These are phyloP conservation scores for Syngnathus scovelli DNA, from an alignment of 2,113 vertebrate species.

Conservation along the genomic window DNA sequence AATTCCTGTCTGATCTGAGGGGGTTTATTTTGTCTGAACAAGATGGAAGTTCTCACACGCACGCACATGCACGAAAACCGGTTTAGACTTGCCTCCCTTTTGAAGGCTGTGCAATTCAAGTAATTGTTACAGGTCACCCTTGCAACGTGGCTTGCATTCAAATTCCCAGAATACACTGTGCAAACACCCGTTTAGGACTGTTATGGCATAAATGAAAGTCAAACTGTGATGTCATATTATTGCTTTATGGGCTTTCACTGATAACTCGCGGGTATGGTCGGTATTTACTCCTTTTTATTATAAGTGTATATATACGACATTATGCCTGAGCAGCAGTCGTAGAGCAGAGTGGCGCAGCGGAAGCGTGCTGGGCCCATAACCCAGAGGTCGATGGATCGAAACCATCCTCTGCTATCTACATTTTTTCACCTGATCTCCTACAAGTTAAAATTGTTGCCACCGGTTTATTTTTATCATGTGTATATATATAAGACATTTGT, in stretches of 20 bases:
- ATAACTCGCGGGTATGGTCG: background rate
- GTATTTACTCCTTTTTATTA: background rate
- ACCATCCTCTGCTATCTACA: conserved; percentile 29
- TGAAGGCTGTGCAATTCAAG: conserved; percentile 46
- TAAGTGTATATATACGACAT: background rate
- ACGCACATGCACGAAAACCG: conserved; percentile 27
- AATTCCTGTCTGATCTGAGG: conserved; percentile 48
- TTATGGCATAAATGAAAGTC: background rate
- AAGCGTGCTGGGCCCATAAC: conserved; percentile 33
- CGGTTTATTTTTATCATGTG: no score
- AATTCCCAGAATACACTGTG: no score
- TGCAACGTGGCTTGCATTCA: background rate
- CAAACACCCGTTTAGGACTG: conserved; percentile 14
- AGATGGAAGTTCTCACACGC: conserved; percentile 21
- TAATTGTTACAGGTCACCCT: conserved; percentile 40
- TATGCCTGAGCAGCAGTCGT: no score
- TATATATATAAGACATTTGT: no score
- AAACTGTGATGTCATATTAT: conserved; percentile 1
- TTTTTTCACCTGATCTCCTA: no score
- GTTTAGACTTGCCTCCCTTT: conserved; percentile 45
- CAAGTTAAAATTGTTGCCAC: no score
- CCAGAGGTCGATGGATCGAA: conserved; percentile 31
- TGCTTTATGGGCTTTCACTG: conserved; percentile 3
- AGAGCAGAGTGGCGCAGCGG: conserved; percentile 22
- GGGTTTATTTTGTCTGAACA: conserved; percentile 54